Evolutionary conservation across 2,797 vertebrate genomes (phyloP), one percentile per base, ranked within the genome.

Genomic region (Sebastes ruberrimus): DNA sequence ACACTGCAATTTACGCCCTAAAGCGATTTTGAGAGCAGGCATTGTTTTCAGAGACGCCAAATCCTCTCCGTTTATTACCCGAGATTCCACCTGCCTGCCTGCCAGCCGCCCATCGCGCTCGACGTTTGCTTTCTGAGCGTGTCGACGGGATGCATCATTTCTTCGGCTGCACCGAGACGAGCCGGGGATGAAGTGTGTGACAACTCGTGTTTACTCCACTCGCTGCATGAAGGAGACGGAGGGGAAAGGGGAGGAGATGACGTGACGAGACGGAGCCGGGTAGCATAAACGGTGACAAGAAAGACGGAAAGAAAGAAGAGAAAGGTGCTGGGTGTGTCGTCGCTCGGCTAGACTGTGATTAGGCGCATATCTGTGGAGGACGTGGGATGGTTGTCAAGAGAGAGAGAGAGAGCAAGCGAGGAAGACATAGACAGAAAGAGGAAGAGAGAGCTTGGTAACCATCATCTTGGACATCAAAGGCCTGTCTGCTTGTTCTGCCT

Each of bases 381-480:
- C 28, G 79, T 80, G 85, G 65, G n/a, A 6, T 30, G 85, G 82
- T 70, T 86, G 81, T 70, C 68, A 62, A 77, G 66, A 59, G 38
- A 49, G 69, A 22, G 60, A 33, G 72, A 1, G 53, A 33, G 57
- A 1, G 53, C 42, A 52, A 38, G 35, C 1, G 8, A 57, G 67
- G 20, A 10, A 42, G 35, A 60, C 25, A 23, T 13, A 20, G 42
- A 55, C 8, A 28, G 69, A 55, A n/a, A 59, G 52, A 60, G 81
- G 46, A 27, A 65, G 59, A 70, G 80, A 79, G 67, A 63, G 78
- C 82, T 86, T 84, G 86, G 82, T 88, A 93, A 81, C 89, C 90
- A 90, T 91, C 91, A 89, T 87, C 75, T 76, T 61, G 49, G 78
- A 91, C 88, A 95, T 95, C 92, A 95, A 94, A 95, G 89, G 72